Evolutionary conservation across 1,140 invertebrate genomes (phyloP).

Genomic region (Tetraneura akinire): DNA sequence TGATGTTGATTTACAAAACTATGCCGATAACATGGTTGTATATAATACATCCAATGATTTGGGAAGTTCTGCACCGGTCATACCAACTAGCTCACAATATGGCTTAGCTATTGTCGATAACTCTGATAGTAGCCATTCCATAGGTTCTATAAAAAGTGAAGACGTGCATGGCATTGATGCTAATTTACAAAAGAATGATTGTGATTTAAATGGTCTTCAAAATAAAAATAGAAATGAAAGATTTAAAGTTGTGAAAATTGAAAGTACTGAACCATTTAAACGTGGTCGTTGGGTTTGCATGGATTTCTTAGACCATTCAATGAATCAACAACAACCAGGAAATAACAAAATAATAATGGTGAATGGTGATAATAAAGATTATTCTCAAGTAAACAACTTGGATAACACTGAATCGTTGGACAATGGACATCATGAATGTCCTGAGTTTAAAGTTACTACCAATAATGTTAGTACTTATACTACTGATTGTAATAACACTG

Average conservation of each 20-base stretch:
- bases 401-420: slow-evolving; percentile 34
- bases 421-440: slow-evolving; percentile 52
- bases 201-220: slow-evolving; percentile 71
- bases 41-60: slow-evolving; percentile 78
- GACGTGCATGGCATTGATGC: slow-evolving; percentile 60
- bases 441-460: slow-evolving; percentile 36
- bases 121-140: slow-evolving; percentile 59
- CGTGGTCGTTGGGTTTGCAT: slow-evolving; percentile 93
- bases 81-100: slow-evolving; percentile 81
- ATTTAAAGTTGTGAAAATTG: slow-evolving; percentile 96
- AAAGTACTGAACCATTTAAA: slow-evolving; percentile 90
- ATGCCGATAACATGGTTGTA: slow-evolving; percentile 82
- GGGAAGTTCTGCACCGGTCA: slow-evolving; percentile 79
- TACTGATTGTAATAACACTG: slow-evolving; percentile 46
- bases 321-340: slow-evolving; percentile 60
- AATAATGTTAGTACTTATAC: slow-evolving; percentile 48
- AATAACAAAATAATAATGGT: slow-evolving; percentile 35
- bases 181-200: slow-evolving; percentile 64
- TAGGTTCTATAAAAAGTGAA: slow-evolving; percentile 66
- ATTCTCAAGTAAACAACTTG: slow-evolving; percentile 26
- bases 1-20: slow-evolving; percentile 78
- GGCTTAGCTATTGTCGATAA: slow-evolving; percentile 73
- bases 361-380: slow-evolving; percentile 43
- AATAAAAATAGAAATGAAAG: slow-evolving; percentile 74
- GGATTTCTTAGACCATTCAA: slow-evolving; percentile 89